Evolutionary conservation across 2,113 vertebrate genomes (phyloP), one percentile per base, ranked within the genome.

Genomic region (Gambusia affinis): DNA sequence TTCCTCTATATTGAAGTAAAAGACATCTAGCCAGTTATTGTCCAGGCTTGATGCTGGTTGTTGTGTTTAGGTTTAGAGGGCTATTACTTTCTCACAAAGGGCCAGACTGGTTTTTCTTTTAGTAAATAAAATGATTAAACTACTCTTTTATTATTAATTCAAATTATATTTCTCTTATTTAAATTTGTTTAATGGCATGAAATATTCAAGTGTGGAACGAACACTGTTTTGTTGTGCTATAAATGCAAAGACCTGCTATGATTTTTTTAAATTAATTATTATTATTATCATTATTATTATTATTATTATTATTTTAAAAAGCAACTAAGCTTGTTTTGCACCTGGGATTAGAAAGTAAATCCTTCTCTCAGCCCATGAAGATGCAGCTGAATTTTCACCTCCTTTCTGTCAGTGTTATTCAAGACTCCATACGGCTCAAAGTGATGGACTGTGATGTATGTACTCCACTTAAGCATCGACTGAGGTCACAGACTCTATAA

Each of bases 391-490:
- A 70, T 83, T 63, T 70, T 83, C 67, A 70, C 78, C 54, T 79
- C 72, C 75, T 76, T 78, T 67, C 78, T 84, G 88, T 88, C 82
- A 74, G 83, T 60, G 79, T 84, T 81, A 80, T 85, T 91, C 67
- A 84, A 85, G 86, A 87, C 85, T 89, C 68, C 54, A 80, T 75
- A 77, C 73, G 72, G 83, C 90, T 90, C 76, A 85, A 83, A 87
- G 85, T 91, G 91, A 91, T 88, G 87, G 90, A 94, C 92, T 90
- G 88, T 95, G 94, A 95, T 94, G 93, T 94, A 94, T 94, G 90
- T 92, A 94, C 93, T 95, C 90, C 86, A 87, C 93, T 93, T 87
- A 83, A 91, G 91, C 90, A 88, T 92, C 87, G 92, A 89, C 91
- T 89, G 87, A 92, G 94, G 94, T 93, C 92, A 92, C 88, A 91